A percentile compares a stretch with the other conserved stretches of the same genome.
Conservation (phyloP, 2,888 invertebrate species). For the Thymelicus acteon region DNA sequence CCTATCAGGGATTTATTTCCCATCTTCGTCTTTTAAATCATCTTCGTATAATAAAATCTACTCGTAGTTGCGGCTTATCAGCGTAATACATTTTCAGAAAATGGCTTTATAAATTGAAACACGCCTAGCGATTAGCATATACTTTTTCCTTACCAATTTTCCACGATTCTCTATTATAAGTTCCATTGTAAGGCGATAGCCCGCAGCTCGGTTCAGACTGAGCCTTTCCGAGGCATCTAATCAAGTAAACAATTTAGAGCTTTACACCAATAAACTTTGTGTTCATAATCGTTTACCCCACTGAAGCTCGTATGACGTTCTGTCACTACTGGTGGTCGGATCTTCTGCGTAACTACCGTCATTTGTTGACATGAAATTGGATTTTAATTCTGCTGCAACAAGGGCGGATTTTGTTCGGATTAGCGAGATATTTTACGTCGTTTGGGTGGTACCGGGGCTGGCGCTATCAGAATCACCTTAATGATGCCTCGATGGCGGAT, state of each 20-base stretch:
- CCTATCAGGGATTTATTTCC: not conserved
- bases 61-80: constrained; percentile 3
- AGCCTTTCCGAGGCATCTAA: constrained; percentile 71
- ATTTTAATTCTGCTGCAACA: constrained; percentile 49
- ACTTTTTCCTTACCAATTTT: constrained; percentile 64
- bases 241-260: constrained; percentile 60
- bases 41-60: constrained; percentile 1
- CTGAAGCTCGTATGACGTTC: constrained; percentile 77
- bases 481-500: constrained; percentile 85
- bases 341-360: constrained; percentile 61
- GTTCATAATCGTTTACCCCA: constrained; percentile 65
- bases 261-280: constrained; percentile 50
- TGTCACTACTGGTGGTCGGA: constrained; percentile 57
- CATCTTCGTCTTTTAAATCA: not conserved
- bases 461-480: constrained; percentile 85
- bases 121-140: constrained; percentile 39
- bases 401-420: constrained; percentile 54
- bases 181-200: constrained; percentile 78
- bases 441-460: constrained; percentile 62
- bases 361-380: constrained; percentile 44
- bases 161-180: constrained; percentile 78
- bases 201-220: constrained; percentile 72
- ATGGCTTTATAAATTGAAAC: constrained; percentile 40
- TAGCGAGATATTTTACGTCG: constrained; percentile 51
- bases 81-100: constrained; percentile 17